Percentiles rank a stretch among this genome's conserved stretches.
Evolutionary conservation across 2,888 invertebrate genomes (phyloP).

Genomic region (Pollenia labialis): DNA sequence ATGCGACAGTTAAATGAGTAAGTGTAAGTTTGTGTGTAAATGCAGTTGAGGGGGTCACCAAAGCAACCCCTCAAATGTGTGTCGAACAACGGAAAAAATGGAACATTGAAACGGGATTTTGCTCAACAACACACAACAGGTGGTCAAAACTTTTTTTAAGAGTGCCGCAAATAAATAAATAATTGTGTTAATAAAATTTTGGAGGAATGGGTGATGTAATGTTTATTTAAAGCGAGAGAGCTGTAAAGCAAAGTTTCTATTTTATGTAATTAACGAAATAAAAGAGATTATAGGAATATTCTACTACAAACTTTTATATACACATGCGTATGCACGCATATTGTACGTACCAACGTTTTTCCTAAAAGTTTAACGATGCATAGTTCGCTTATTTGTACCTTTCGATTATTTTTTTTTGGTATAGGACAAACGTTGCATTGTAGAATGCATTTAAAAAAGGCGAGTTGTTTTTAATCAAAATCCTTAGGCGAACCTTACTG

Average conservation of each 20-base stretch:
- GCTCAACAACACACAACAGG: conserved; percentile 50
- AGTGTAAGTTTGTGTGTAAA: neutral
- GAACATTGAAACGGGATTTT: conserved; percentile 39
- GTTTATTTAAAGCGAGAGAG: neutral
- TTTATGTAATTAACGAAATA: neutral
- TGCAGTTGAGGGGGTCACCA: neutral
- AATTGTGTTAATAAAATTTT: neutral
- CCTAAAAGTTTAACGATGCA: too few species aligned
- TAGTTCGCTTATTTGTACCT: too few species aligned
- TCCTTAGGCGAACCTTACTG: too few species aligned
- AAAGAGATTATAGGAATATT: neutral
- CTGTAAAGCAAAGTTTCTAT: neutral
- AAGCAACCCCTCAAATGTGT: conserved; percentile 5
- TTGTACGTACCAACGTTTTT: too few species aligned
- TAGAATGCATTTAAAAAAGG: too few species aligned
- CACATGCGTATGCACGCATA: too few species aligned
- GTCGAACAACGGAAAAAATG: conserved; percentile 32
- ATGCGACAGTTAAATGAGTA: neutral
- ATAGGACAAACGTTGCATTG: too few species aligned
- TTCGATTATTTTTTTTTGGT: too few species aligned
- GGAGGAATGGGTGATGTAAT: neutral
- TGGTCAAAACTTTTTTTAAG: conserved; percentile 39
- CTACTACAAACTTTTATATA: too few species aligned
- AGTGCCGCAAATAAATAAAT: conserved; percentile 7
- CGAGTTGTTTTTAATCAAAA: too few species aligned